Evolutionary conservation across 1,140 invertebrate genomes (phyloP), one percentile per base, ranked within the genome.

Genomic region (Pseudomyrmex sp.): DNA sequence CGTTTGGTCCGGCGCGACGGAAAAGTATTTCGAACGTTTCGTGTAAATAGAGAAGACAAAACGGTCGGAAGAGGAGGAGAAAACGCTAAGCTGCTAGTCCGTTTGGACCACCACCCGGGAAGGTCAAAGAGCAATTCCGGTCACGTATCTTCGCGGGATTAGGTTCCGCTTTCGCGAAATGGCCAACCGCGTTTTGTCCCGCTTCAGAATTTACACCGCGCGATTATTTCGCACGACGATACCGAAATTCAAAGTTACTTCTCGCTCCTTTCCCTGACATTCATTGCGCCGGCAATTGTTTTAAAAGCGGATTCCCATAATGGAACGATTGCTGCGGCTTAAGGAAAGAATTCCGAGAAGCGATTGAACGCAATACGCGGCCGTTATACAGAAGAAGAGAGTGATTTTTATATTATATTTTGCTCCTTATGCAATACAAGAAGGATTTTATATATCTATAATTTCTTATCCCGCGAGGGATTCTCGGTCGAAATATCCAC

Each of bases 101-200:
- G 79, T 72, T 68, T 84, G 83, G 83, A 77, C 80, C 35, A 75
- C 48, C 48, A 70, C 0, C 35, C 54, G 59, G 82, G 48, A 80
- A 65, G 69, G 83, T 80, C 73, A 68, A 58, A 62, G 26, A 23
- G 35, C 85, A 83, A 92, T 92, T 93, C 92, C 54, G 85, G 89
- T 93, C 92, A 93, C 92, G 92, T 91, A 88, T 89, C 86, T 90
- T 70, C 83, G 85, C 68, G 85, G 92, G 92, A 93, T 93, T 92
- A 93, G 91, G 87, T 93, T 92, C 90, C 90, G 90, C 90, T 92
- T 90, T 88, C 82, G 85, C 76, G 87, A 82, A 79, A 91, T 90
- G 91, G 90, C 86, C 87, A 83, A 85, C 89, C 84, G 70, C 79
- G 83, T 83, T 85, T 86, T 83, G 79, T 74, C 84, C 62, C 58